Evolutionary conservation across 2,113 vertebrate genomes (phyloP).

Genomic region (Eleginops maclovinus): DNA sequence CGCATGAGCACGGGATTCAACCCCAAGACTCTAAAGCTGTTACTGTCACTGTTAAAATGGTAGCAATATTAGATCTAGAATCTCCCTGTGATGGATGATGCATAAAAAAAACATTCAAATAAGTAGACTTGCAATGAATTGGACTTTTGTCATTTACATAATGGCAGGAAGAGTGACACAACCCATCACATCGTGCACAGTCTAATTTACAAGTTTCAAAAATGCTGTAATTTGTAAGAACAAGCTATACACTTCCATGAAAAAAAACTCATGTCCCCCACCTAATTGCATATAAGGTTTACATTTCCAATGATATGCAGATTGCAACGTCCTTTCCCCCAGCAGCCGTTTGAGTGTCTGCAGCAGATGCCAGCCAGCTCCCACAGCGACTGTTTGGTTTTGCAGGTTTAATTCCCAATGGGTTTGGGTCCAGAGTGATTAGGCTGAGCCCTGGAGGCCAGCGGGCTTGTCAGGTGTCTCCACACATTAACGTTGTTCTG

Average conservation of each 20-base stretch:
- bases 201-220: neutral
- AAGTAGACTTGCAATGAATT: neutral
- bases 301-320: slow-evolving; percentile 6
- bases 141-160: neutral
- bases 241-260: neutral
- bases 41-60: neutral
- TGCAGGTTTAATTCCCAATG: slow-evolving; percentile 77
- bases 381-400: slow-evolving; percentile 82
- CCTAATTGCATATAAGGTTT: neutral
- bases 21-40: slow-evolving; percentile 8
- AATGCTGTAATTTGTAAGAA: neutral
- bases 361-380: slow-evolving; percentile 76
- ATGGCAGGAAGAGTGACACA: neutral
- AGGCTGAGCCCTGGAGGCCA: slow-evolving; percentile 77
- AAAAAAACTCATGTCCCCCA: neutral
- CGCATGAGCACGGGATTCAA: slow-evolving; percentile 31
- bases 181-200: neutral
- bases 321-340: slow-evolving; percentile 9
- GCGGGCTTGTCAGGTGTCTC: slow-evolving; percentile 81
- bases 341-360: slow-evolving; percentile 42
- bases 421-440: slow-evolving; percentile 80
- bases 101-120: neutral
- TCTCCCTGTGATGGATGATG: neutral
- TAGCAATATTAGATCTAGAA: neutral
- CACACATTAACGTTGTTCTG: slow-evolving; percentile 75